Base-by-base conservation (phyloP, 2,888 invertebrate species). In the Hyles lineata region DNA sequence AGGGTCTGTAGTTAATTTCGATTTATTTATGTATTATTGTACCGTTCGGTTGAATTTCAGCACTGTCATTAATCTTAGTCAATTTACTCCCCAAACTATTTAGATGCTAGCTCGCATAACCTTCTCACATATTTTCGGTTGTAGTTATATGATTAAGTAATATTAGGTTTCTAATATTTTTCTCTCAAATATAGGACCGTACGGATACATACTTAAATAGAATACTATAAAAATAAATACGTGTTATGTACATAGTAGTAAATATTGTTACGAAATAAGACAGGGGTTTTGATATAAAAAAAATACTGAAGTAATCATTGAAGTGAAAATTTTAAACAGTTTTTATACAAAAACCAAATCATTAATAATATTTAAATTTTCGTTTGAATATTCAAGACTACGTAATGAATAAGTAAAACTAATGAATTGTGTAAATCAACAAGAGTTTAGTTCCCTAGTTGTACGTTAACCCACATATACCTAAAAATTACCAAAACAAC, bases 241-340 rank as follows among this genome's bases (percentile, higher is more conserved):
- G 83, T 83, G 83, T 90, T 89, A 88, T 92, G 92, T 92, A 92
- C 86, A 92, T 92, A 92, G 92, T 87, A 81, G 81, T 91, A 89
- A 85, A 86, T 85, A 86, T 82, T 85, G 83, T 88, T 85, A 87
- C 80, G 79, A 85, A 73, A 75, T 86, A 85, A 82, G 80, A 79
- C 76, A 78, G 78, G 80, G 76, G 78, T 78, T 79, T 63, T 50
- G 43, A 67, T 50, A 67, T 67, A 50, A 76, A 73, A 70, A n/a
- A 7, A 62, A 73, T 19, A 73, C 73, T 29, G 29, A 70, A 25
- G 58, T 59, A 50, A 67, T 67, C 50, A 60, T 60, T 71, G 35
- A 71, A 71, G 19, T 43, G 70, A 32, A 71, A 71, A 60, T 19
- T 43, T 32, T 43, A 23, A 60, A 59, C 32, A 43, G 75, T 75